Conservation (phyloP, 2,113 vertebrate species). For the Proteles cristata region DNA sequence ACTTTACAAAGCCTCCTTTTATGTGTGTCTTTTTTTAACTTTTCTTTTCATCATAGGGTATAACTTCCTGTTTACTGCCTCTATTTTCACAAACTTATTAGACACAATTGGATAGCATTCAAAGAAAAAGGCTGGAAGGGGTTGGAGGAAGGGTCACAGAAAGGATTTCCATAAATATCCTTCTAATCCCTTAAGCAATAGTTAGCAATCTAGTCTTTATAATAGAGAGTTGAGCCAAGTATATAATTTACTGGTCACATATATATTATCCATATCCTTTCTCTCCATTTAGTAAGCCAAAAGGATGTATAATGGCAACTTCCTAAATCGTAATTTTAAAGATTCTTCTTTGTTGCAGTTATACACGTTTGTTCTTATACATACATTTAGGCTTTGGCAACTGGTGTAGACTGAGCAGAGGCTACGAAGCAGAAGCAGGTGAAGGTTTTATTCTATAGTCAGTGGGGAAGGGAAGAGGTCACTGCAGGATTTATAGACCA, state of each 20-base stretch:
- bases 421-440: not conserved
- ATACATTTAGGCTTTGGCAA: constrained; percentile 39
- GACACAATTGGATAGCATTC: constrained; percentile 6
- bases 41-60: not conserved
- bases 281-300: constrained; percentile 44
- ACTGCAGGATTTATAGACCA: not conserved
- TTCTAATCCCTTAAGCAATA: constrained; percentile 20
- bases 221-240: constrained; percentile 12
- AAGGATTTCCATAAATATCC: constrained; percentile 46
- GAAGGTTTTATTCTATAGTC: not conserved
- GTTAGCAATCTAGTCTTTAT: constrained; percentile 49
- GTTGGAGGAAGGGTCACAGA: not conserved
- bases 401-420: not conserved
- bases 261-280: not conserved
- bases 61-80: constrained; percentile 56
- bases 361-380: not conserved
- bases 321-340: constrained; percentile 48
- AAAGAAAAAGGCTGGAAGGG: constrained; percentile 16
- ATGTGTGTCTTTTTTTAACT: not conserved
- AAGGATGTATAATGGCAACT: not conserved
- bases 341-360: constrained; percentile 3
- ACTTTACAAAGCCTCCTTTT: constrained; percentile 33
- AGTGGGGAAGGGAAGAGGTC: not conserved
- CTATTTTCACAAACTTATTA: constrained; percentile 18
- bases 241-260: constrained; percentile 25